Evolutionary conservation across 2,797 vertebrate species (phyloP), one percentile per base, ranked within the genome.

Genomic region (Gadopsis bispinosus): DNA sequence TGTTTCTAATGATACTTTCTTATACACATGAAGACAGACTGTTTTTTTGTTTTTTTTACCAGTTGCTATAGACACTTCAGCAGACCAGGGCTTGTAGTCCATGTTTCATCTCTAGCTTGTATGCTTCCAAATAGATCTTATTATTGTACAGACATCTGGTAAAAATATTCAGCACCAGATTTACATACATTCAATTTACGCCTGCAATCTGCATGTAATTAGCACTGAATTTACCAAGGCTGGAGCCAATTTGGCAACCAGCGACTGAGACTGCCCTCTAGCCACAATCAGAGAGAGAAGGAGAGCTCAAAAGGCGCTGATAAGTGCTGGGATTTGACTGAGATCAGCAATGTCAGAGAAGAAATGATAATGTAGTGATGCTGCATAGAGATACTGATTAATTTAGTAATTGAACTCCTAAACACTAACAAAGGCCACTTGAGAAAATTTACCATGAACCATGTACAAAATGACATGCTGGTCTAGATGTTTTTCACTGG

Each of bases 151-250:
- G 0, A 6, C 14, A 9, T 79, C 51, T 66, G 53, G 82, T 77
- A 73, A 72, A 73, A 72, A 82, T 77, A 78, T 77, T 75, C 76
- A 81, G 47, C 13, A 13, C 14, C 11, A 67, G 31, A 85, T 88
- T 84, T 56, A 83, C 56, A 83, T 79, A 67, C 61, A 64, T 55
- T 41, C 13, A 63, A 50, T 74, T 56, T 29, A 80, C 0, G 4
- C 1, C 41, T 17, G 59, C 47, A 80, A 60, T 60, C 70, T 75
- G 62, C 14, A 3, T 48, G 47, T 82, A 75, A 87, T 89, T 79
- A 80, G 54, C 11, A 0, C 5, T 37, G 67, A 26, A 75, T 41
- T 80, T 45, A 61, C 8, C 2, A 19, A 58, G 14, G 43, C 20
- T 58, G 62, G 6, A 67, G 73, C 47, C 65, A 73, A 61, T 26